Evolutionary conservation across 2,797 vertebrate species (phyloP).

Genomic region (Geotrypetes seraphini): DNA sequence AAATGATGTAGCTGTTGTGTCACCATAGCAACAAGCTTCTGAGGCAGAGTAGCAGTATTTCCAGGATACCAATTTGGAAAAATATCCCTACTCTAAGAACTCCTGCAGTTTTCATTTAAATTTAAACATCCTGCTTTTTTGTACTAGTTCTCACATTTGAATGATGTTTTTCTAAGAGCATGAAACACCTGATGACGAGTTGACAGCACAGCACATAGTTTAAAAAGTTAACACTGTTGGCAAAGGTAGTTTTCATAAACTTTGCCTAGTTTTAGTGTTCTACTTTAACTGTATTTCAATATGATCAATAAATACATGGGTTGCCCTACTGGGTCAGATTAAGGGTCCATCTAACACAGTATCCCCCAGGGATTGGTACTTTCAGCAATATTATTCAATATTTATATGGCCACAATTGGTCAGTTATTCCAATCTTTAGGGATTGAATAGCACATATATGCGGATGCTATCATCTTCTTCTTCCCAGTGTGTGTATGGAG

Average conservation of each 20-base stretch:
- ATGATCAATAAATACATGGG: no score
- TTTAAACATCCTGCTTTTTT: slow-evolving; percentile 30
- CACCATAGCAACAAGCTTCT: slow-evolving; percentile 45
- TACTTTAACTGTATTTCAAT: no score
- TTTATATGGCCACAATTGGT: no score
- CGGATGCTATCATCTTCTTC: no score
- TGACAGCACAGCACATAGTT: slow-evolving; percentile 33
- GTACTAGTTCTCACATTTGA: slow-evolving; percentile 34
- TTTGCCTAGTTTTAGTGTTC: no score
- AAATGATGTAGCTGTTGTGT: slow-evolving; percentile 28
- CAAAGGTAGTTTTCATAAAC: slow-evolving; percentile 40
- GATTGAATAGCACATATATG: no score
- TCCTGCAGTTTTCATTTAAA: slow-evolving; percentile 48
- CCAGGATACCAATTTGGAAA: slow-evolving; percentile 49
- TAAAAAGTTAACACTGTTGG: slow-evolving; percentile 39
- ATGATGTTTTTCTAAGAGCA: slow-evolving; percentile 44
- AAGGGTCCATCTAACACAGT: no score
- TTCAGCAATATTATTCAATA: no score
- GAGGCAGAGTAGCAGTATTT: slow-evolving; percentile 37
- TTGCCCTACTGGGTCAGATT: no score
- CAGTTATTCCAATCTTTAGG: no score
- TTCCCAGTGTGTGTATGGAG: no score
- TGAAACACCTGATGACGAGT: slow-evolving; percentile 31
- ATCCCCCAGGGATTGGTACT: no score
- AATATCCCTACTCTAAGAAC: slow-evolving; percentile 43